These are phyloP conservation scores for Fragum fragum DNA, from an alignment of 2,888 invertebrate species.

Conservation along the genomic window DNA sequence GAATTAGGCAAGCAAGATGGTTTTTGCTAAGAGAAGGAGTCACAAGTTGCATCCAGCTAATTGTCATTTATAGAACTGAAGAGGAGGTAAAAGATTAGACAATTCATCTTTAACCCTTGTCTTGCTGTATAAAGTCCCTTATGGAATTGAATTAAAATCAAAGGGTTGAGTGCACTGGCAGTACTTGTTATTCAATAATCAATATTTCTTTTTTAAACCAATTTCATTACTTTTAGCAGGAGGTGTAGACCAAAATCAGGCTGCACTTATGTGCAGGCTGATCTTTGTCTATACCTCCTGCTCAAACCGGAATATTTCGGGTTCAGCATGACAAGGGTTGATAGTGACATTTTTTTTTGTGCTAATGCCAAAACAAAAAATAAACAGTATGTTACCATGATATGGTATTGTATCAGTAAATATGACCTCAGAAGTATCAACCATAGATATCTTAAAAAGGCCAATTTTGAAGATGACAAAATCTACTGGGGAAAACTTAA, in stretches of 20 bases:
- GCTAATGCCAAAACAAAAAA: slow-evolving; percentile 20
- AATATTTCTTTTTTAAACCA: no score
- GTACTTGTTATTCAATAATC: no score
- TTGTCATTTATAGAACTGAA: neutral
- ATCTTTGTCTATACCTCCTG: no score
- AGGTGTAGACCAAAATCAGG: no score
- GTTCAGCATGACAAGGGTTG: no score
- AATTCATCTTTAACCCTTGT: no score
- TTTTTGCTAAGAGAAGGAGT: slow-evolving; percentile 23
- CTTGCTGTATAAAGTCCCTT: no score
- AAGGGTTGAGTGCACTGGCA: no score
- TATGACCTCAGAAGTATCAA: neutral
- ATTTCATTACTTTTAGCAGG: no score
- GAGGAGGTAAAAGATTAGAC: neutral
- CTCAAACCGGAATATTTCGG: no score
- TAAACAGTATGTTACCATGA: slow-evolving; percentile 10
- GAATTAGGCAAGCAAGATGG: slow-evolving; percentile 21
- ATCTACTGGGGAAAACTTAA: slow-evolving; percentile 23
- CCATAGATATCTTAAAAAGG: slow-evolving; percentile 27
- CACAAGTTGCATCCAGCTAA: slow-evolving; percentile 27
- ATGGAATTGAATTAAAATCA: no score
- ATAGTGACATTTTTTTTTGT: slow-evolving; percentile 33
- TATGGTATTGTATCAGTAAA: slow-evolving; percentile 18
- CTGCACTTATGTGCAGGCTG: no score
- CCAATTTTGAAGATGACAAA: slow-evolving; percentile 19